Conservation (phyloP, 2,113 vertebrate genomes). For the Entomyzon cyanotis region DNA sequence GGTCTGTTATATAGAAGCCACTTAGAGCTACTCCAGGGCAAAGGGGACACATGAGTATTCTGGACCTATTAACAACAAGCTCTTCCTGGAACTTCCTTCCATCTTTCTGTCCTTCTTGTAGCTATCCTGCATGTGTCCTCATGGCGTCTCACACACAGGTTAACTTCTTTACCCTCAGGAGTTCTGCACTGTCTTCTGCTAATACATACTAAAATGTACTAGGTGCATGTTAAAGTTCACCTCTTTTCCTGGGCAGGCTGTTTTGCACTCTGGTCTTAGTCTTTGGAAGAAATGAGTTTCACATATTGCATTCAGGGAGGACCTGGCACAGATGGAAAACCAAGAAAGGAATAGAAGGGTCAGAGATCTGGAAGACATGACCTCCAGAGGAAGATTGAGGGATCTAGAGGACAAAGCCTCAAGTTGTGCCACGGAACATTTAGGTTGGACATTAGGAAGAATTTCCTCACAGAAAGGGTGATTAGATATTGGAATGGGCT, state of each 20-base stretch:
- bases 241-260: neutral
- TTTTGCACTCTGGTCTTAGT: neutral
- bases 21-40: neutral
- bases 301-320: accelerated
- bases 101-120: neutral
- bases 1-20: neutral
- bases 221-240: neutral
- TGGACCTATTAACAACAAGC: neutral
- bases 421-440: accelerated
- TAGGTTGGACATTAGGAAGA: neutral
- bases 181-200: neutral
- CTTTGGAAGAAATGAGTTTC: neutral
- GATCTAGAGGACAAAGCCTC: neutral
- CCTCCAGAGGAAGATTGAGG: neutral
- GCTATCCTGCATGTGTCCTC: neutral
- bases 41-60: neutral
- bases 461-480: neutral
- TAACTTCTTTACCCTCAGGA: neutral
- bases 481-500: neutral
- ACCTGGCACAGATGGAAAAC: neutral
- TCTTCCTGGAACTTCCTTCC: neutral
- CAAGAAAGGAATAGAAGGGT: neutral
- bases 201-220: neutral
- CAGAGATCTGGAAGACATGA: neutral
- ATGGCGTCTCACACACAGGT: neutral